Base-by-base conservation (phyloP, 2,797 vertebrate species). In the Acrossocheilus wenchowensis region DNA sequence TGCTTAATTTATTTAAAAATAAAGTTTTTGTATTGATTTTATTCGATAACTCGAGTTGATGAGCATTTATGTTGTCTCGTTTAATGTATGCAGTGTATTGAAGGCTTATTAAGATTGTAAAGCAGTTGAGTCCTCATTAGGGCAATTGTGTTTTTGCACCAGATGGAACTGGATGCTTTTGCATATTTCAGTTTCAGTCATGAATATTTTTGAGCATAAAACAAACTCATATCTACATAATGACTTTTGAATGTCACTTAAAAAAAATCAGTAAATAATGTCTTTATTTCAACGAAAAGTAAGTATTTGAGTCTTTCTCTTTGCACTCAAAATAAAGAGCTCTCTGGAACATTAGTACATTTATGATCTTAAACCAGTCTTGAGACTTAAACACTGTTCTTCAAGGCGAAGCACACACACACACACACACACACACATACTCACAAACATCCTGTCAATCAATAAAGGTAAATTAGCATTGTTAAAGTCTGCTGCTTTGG, bases 111-210 rank as follows among this genome's bases (percentile, higher is more conserved):
- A 19, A 72, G 39, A 34, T 41, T 72, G 48, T n/a, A 41, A 82
- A 68, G 36, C 43, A 50, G 26, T 39, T n/a, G 19, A 50, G 43
- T 50, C 19, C 79, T 68, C 66, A 82, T 82, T 71, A 82, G 14
- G 1, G 45, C 41, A 43, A 43, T 43, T 82, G 50, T 41, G 69
- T 21, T 83, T 83, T 26, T 60, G 52, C 39, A 62, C 17, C 54
- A 62, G 81, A 82, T 82, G 50, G 52, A 0, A 21, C 36, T 62
- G 52, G 60, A 74, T 75, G 57, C 26, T 62, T 62, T 41, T 71
- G 21, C 30, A 60, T 60, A 41, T 78, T 78, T 57, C 6, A 9
- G 6, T 78, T 60, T 78, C 41, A n/a, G 52, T 78, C 60, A 39
- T 23, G 0, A 54, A n/a, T 78, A 60, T 60, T 15, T 41, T 62